Percentiles rank a stretch among this genome's conserved stretches.
phyloP scores from a whole-genome alignment of 2,888 invertebrate genomes.

The Sepioteuthis lessoniana region DNA sequence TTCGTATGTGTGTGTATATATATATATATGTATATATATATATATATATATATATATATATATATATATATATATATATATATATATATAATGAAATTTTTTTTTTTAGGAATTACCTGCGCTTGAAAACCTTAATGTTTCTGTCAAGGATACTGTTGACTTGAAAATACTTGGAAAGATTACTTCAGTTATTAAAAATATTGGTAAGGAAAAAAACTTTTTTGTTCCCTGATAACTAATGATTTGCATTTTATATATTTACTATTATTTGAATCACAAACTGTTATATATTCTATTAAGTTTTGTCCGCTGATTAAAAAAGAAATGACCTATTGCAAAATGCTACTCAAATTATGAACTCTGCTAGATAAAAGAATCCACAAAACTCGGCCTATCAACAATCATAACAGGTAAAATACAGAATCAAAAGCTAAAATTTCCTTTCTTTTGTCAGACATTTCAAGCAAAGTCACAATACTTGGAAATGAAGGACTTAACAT shows the following conservation, averaged over 20 bases:
- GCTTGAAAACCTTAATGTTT: conserved; percentile 68
- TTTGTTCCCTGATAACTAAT: neutral
- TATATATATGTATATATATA: too few species aligned
- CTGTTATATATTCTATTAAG: too few species aligned
- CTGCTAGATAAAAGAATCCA: too few species aligned
- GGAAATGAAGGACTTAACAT: too few species aligned
- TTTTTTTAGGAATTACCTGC: conserved; percentile 67
- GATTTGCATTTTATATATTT: neutral
- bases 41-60: neutral
- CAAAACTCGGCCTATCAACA: too few species aligned
- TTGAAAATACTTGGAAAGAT: conserved; percentile 65
- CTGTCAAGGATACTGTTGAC: conserved; percentile 65
- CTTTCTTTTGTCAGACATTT: too few species aligned
- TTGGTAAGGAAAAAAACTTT: conserved; percentile 59
- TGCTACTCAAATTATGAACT: neutral
- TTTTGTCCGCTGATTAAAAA: too few species aligned
- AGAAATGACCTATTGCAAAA: neutral
- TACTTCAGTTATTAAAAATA: conserved; percentile 64
- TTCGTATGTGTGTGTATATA: too few species aligned
- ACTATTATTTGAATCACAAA: neutral
- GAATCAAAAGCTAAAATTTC: too few species aligned
- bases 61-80: too few species aligned
- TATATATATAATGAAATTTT: neutral
- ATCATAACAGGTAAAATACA: too few species aligned
- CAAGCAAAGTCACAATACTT: too few species aligned